Base-by-base conservation (phyloP, 2,888 invertebrate genomes). In the Cheiracanthium punctorium region DNA sequence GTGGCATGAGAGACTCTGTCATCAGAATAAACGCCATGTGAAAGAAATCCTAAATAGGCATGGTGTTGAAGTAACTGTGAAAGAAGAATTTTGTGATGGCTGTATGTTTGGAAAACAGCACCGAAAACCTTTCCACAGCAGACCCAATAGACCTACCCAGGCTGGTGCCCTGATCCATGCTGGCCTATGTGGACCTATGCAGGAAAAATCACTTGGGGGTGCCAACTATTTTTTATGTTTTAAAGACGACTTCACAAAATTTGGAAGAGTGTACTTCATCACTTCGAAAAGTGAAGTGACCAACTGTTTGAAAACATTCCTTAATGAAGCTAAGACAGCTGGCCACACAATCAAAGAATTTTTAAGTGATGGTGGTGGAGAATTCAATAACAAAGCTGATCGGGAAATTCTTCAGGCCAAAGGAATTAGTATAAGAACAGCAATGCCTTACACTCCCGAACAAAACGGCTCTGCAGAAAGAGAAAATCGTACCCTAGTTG, bases 181-280 rank as follows among this genome's bases (percentile, higher is more conserved):
- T n/a, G 37, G 10, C 10, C 32, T 84, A 12, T 41, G 48, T 71
- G 73, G 79, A 12, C 84, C 84, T 0, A 72, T 77, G 72, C 71
- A 70, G 41, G n/a, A 67, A 28, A 8, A 37, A 14, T 84, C 84
- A 12, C 14, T 84, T 17, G 79, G 79, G 4, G 71, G 71, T 33
- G 67, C 65, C 17, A 43, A 41, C 2, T 80, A 71, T 17, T 84
- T 58, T 70, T n/a, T 84, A 10, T 72, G 64, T n/a, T 79, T 79
- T 64, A 79, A 72, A 65, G 84, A 84, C 43, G 82, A 82, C 29
- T 65, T 43, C 2, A 33, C 58, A 20, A 43, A 70, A 37, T 79
- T n/a, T 20, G 30, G 72, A 0, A 41, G 73, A 33, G 70, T 73
- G 1, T 84, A 72, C 41, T 65, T 73, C 20, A 43, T 84, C 14